Evolutionary conservation across 2,113 vertebrate genomes (phyloP), one percentile per base, ranked within the genome.

Genomic region (Pholis gunnellus): DNA sequence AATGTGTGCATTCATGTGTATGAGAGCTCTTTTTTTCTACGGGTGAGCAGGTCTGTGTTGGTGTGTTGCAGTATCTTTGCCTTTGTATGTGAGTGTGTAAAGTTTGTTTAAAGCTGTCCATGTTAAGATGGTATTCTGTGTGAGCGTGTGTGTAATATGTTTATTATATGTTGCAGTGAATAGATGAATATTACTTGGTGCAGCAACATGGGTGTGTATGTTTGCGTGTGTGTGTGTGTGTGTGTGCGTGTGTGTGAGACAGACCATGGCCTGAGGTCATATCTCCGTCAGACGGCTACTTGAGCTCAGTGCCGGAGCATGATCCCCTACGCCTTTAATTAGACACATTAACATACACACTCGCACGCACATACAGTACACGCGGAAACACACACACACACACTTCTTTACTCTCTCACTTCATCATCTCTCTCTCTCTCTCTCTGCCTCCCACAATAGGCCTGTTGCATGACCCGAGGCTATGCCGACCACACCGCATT

Each of bases 381-480:
- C 72, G 60, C 75, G 72, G 5, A 63, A 18, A 83, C 10, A 69
- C 6, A 79, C 65, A 83, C 81, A 50, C 81, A 76, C 73, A 66
- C 79, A 78, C 72, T 74, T 77, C 59, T 83, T 82, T 64, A 64
- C 83, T 84, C 84, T 76, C 78, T 75, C 74, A 71, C 81, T 73
- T 81, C 83, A 76, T 44, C 70, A 25, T n/a, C 66, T 68, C 66
- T 79, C 40, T 61, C 74, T 72, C 83, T 79, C 81, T 75, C 78
- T 75, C 84, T 83, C 88, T 78, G 61, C 84, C 88, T 90, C 91
- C 90, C 93, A 95, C 94, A 95, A 95, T 94, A 94, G 94, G 89
- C 88, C 93, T 95, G 94, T 93, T 93, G 93, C 93, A 95, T 95
- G 94, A 95, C 95, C 95, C 29, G 92, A 90, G 95, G 95, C 94